These are phyloP conservation scores for Fukomys damarensis DNA, from an alignment of 2,113 vertebrate genomes.

Conservation along the genomic window DNA sequence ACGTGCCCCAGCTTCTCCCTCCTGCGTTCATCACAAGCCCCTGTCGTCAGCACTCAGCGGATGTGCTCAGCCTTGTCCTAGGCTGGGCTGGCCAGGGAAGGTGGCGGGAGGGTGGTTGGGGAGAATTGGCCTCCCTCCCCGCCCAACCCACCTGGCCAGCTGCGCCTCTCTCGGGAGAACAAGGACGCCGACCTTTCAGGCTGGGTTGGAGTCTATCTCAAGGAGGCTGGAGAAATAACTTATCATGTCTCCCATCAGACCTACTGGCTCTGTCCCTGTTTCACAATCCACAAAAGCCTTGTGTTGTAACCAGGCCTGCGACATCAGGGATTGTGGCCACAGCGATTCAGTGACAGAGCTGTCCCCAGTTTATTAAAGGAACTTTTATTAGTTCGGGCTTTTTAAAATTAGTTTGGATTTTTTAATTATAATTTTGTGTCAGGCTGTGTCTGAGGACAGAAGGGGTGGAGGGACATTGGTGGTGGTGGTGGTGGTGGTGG, in stretches of 20 bases:
- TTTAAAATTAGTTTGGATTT: neutral
- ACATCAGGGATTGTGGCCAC: neutral
- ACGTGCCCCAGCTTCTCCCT: constrained; percentile 41
- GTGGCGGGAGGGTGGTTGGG: neutral
- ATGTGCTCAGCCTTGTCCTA: constrained; percentile 55
- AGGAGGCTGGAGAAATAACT: constrained; percentile 67
- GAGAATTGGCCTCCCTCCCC: neutral
- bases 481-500: constrained; percentile 46
- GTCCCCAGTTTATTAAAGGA: constrained; percentile 30
- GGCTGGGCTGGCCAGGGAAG: accelerated
- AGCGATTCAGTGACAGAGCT: constrained; percentile 38
- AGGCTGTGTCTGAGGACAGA: neutral
- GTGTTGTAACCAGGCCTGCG: constrained; percentile 64
- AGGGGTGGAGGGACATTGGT: neutral
- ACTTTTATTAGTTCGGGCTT: constrained; percentile 68
- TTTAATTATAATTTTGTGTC: constrained; percentile 59
- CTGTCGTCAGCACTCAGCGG: neutral
- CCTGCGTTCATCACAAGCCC: neutral
- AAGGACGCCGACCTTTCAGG: neutral
- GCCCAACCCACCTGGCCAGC: constrained; percentile 44
- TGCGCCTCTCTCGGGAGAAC: constrained; percentile 56
- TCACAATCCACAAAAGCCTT: constrained; percentile 70
- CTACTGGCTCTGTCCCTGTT: constrained; percentile 64
- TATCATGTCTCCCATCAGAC: constrained; percentile 79
- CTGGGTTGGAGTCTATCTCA: neutral